Evolutionary conservation across 2,888 invertebrate species (phyloP).

Genomic region (Diarsia rubi): DNA sequence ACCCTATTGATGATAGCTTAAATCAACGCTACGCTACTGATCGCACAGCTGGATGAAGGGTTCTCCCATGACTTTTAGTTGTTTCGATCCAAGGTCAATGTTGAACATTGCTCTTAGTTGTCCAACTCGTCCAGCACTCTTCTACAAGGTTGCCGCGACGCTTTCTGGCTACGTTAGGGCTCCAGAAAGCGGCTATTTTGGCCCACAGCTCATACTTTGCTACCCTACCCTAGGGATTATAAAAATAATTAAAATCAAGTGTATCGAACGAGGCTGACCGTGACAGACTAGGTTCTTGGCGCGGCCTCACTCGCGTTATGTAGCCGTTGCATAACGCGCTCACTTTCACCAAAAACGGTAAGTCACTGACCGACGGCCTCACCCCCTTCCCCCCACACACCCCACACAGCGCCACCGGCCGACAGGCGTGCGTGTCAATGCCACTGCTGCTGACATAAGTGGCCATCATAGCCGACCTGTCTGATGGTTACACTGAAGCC

Average conservation of each 20-base stretch:
- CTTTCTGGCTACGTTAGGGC: too few species aligned
- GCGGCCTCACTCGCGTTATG: slow-evolving; percentile 49
- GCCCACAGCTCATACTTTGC: too few species aligned
- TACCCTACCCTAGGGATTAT: neutral
- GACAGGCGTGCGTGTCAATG: slow-evolving; percentile 39
- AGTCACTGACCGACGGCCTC: slow-evolving; percentile 75
- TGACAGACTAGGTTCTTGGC: slow-evolving; percentile 47
- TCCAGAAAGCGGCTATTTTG: too few species aligned
- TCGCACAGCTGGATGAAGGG: too few species aligned
- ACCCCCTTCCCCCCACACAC: neutral
- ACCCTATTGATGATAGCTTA: neutral
- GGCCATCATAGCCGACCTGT: slow-evolving; percentile 10
- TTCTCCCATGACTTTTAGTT: too few species aligned
- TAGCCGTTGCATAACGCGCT: slow-evolving; percentile 68
- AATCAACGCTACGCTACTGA: neutral
- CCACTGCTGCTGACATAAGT: slow-evolving; percentile 23
- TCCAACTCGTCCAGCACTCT: too few species aligned
- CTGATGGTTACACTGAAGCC: neutral
- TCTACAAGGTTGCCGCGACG: too few species aligned
- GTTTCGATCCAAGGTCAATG: too few species aligned
- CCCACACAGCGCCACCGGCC: slow-evolving; percentile 9
- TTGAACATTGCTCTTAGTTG: too few species aligned
- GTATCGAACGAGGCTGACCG: slow-evolving; percentile 47
- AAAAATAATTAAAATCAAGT: slow-evolving; percentile 18
- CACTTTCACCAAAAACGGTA: slow-evolving; percentile 76